Conservation (phyloP, 2,797 vertebrate genomes). For the Lindbergichthys nudifrons region DNA sequence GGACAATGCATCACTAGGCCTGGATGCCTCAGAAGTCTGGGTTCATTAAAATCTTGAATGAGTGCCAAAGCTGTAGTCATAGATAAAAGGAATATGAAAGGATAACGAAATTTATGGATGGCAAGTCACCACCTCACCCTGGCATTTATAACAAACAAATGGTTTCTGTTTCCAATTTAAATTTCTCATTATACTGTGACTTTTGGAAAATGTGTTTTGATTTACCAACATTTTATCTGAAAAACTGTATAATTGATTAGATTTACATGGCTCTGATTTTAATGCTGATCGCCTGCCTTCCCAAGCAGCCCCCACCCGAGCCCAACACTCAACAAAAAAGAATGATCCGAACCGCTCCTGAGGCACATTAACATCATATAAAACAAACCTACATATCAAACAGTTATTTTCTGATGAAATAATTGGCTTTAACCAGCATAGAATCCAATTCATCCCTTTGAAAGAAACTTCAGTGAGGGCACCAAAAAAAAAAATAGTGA, state of each 20-base stretch:
- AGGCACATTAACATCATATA: constrained; percentile 80
- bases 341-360: constrained; percentile 79
- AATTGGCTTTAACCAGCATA: constrained; percentile 81
- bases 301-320: constrained; percentile 53
- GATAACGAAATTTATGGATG: constrained; percentile 88
- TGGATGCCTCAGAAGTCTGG: constrained; percentile 87
- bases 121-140: constrained; percentile 85
- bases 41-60: constrained; percentile 89
- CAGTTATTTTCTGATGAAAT: constrained; percentile 76
- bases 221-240: constrained; percentile 86
- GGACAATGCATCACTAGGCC: constrained; percentile 86
- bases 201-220: constrained; percentile 87
- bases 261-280: constrained; percentile 87
- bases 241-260: constrained; percentile 87
- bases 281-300: constrained; percentile 78
- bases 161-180: constrained; percentile 86
- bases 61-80: constrained; percentile 85
- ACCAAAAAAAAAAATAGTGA: constrained; percentile 64
- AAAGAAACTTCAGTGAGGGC: constrained; percentile 78
- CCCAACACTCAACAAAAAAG: constrained; percentile 60
- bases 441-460: constrained; percentile 80
- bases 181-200: constrained; percentile 89
- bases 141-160: constrained; percentile 88
- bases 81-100: constrained; percentile 87
- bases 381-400: constrained; percentile 82